Evolutionary conservation across 1,140 invertebrate species (phyloP), one percentile per base, ranked within the genome.

Genomic region (Stenopsyche tienmushanensis): DNA sequence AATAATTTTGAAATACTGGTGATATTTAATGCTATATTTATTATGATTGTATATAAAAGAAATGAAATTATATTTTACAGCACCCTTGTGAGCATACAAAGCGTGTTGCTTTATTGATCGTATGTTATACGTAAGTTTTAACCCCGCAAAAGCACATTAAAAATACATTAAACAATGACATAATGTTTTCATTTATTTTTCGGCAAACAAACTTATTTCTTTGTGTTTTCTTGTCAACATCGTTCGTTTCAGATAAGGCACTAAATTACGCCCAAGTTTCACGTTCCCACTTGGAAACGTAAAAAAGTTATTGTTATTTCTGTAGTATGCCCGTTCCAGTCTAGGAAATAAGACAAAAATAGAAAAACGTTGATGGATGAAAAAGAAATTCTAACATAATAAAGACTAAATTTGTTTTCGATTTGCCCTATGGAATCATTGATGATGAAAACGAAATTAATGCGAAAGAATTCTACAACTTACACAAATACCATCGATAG

Each of bases 111-210:
- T 15, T 49, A 49, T 49, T 10, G 45, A 49, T 49, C 45, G 18
- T 21, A 10, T 15, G 18, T 20, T 17, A 3, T 2, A 21, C 15
- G 45, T 10, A 49, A 49, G 23, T 9, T 49, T 49, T 49, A 15
- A 45, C 3, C 42, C 3, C n/a, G 18, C 21, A 20, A 55, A 41
- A 42, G 15, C 39, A 57, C 54, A 57, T 57, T 57, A 57, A 57
- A 57, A 57, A 57, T 39, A 39, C 54, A 57, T 57, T 57, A 57
- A 57, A 57, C 54, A 57, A 57, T 57, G 54, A 57, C 54, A 57
- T 42, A 57, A 57, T 57, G 54, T 42, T 57, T 57, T 57, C 54
- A 57, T 57, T 57, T 57, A 57, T 57, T 57, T 57, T 57, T 57
- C 54, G 39, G 34, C 42, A 42, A 57, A 57, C 54, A 57, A 57